Base-by-base conservation (phyloP, 1,140 invertebrate genomes). In the Octopus sinensis region DNA sequence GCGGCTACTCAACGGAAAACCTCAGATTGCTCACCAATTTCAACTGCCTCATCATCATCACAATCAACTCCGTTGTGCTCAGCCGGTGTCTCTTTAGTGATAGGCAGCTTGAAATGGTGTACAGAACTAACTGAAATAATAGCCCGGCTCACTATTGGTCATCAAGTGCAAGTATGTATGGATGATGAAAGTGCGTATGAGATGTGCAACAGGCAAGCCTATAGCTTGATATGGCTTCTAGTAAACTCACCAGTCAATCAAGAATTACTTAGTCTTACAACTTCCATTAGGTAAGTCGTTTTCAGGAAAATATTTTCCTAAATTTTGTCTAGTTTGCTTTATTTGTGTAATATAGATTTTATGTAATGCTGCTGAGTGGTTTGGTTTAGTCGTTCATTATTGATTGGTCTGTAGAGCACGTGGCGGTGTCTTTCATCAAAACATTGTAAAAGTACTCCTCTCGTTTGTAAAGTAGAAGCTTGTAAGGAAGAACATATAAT, bases 171-270 rank as follows among this genome's bases (percentile, higher is more conserved):
- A 23, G 79, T 81, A 1, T 85, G 84, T 73, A 79, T 10, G n/a
- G 73, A 75, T 62, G 76, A 82, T 12, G 86, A 84, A 43, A 43
- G 30, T 30, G 83, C 83, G 30, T 80, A 84, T 56, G 79, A 79
- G 52, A 43, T 83, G 71, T 84, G 84, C 78, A 85, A 84, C 54
- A 80, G 13, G 9, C 51, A 82, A 43, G 52, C 56, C 17, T 86
- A 82, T 77, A 80, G 82, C 13, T 79, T 87, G 52, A 82, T 87
- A 53, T 87, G 86, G 86, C 52, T 86, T 52, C 43, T 85, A 51
- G 82, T 87, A 54, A 79, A 76, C 43, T 79, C 78, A 53, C 84
- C 83, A 13, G 78, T 80, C 10, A 76, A 81, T 6, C 84, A 85
- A 43, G 86, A 85, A 5, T 62, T 83, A 0, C 84, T 87, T 5